A percentile compares a stretch with the other conserved stretches of the same genome.
phyloP scores from a whole-genome alignment of 1,140 invertebrate species.

The Drosophila carrolli region DNA sequence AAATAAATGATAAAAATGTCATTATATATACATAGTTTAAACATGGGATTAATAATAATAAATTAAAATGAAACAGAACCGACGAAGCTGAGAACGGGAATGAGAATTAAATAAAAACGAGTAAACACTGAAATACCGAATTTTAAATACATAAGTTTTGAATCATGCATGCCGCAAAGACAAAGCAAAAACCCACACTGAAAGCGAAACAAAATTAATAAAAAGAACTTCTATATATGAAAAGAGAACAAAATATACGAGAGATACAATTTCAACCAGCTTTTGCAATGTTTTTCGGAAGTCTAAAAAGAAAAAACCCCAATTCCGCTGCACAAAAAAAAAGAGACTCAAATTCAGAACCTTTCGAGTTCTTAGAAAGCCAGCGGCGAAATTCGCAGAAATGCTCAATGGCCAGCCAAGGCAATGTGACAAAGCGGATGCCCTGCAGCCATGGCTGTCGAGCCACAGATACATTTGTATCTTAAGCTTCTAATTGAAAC shows the following conservation, averaged over 20 bases:
- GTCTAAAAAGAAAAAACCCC: slow-evolving; percentile 4
- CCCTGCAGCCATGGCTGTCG: slow-evolving; percentile 24
- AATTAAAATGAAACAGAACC: slow-evolving; percentile 53
- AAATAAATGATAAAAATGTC: slow-evolving; percentile 74
- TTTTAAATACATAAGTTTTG: slow-evolving; percentile 63
- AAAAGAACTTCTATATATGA: slow-evolving; percentile 48
- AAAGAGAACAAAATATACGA: slow-evolving; percentile 26
- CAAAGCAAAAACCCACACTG: slow-evolving; percentile 26
- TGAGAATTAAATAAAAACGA: slow-evolving; percentile 54
- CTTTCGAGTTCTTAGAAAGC: slow-evolving; percentile 57
- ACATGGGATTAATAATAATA: slow-evolving; percentile 75
- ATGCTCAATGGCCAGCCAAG: slow-evolving; percentile 32
- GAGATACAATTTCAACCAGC: slow-evolving; percentile 49
- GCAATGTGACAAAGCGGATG: slow-evolving; percentile 45
- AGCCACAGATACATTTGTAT: slow-evolving; percentile 20
- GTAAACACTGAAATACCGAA: slow-evolving; percentile 65
- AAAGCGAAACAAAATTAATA: slow-evolving; percentile 35
- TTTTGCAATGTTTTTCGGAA: slow-evolving; percentile 52
- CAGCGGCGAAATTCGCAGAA: slow-evolving; percentile 50
- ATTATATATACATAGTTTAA: slow-evolving; percentile 83
- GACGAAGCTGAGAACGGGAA: slow-evolving; percentile 20
- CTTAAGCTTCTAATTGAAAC: slow-evolving; percentile 71
- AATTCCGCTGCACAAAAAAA: neutral
- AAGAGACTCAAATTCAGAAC: slow-evolving; percentile 19
- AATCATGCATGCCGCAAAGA: slow-evolving; percentile 47